phyloP scores from a whole-genome alignment of 2,797 vertebrate genomes.

The Acanthis flammea region DNA sequence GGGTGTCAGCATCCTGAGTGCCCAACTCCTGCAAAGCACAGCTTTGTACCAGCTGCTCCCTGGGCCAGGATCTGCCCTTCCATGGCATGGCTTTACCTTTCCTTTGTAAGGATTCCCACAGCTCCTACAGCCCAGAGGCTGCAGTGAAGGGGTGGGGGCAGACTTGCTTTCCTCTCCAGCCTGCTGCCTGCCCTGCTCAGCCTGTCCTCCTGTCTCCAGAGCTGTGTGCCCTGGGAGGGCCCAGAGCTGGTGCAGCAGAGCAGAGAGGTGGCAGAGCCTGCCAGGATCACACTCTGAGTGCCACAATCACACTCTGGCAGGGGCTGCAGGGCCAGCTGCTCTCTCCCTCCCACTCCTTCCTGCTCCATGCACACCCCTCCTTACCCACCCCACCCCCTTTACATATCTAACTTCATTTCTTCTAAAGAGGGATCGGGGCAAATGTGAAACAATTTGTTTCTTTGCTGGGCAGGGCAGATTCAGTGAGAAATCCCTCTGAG shows the following conservation, averaged over 20 bases:
- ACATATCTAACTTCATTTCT: background rate
- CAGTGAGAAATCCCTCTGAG: background rate
- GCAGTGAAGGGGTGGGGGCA: background rate
- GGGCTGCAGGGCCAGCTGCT: background rate
- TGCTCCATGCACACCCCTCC: background rate
- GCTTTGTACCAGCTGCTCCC: background rate
- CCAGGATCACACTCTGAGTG: fast-evolving
- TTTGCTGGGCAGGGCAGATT: background rate
- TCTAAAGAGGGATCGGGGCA: background rate
- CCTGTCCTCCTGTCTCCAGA: background rate
- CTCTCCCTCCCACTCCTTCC: background rate
- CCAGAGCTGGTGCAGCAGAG: background rate
- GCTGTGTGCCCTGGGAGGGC: background rate
- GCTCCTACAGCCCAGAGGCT: background rate
- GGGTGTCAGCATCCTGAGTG: background rate
- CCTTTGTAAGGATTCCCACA: background rate
- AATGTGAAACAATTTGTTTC: background rate
- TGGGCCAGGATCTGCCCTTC: background rate
- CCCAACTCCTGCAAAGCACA: background rate
- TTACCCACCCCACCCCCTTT: background rate
- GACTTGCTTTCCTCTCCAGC: background rate
- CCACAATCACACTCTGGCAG: too few relatives aligned
- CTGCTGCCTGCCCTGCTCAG: background rate
- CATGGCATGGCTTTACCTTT: background rate
- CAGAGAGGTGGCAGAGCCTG: fast-evolving